These are phyloP conservation scores for Lampropteryx suffumata DNA, from an alignment of 2,888 invertebrate species.

Conservation along the genomic window DNA sequence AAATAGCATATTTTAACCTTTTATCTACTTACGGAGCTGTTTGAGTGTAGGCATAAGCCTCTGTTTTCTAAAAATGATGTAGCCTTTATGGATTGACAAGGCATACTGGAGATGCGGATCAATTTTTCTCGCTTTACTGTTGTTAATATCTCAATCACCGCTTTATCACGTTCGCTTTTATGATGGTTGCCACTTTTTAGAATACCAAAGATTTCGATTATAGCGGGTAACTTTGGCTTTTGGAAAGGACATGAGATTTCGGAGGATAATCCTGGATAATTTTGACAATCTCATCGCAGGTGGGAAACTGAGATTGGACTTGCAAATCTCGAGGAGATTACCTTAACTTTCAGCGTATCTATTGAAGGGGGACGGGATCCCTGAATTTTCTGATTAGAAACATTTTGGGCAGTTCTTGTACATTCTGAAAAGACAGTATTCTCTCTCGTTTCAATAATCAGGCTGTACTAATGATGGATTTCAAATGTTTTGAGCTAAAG, in stretches of 20 bases:
- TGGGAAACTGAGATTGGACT: constrained; percentile 24
- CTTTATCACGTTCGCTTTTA: no score
- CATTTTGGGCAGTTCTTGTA: background rate
- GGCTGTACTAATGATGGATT: no score
- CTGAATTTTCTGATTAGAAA: constrained; percentile 16
- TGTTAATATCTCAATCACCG: no score
- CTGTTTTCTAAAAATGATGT: no score
- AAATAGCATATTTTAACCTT: no score
- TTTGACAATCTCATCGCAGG: constrained; percentile 27
- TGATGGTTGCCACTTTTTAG: background rate
- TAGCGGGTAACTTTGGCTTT: constrained; percentile 18
- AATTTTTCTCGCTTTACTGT: no score
- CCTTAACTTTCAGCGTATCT: constrained; percentile 20
- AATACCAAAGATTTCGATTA: background rate
- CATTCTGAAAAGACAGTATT: constrained; percentile 7
- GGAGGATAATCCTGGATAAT: constrained; percentile 25
- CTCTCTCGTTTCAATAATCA: no score
- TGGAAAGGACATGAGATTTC: constrained; percentile 17
- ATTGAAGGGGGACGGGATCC: constrained; percentile 15
- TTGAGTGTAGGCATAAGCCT: no score
- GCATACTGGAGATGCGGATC: no score
- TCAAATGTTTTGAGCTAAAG: no score
- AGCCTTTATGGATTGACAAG: no score
- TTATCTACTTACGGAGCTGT: no score
- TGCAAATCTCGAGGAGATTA: constrained; percentile 23